Evolutionary conservation across 2,797 vertebrate genomes (phyloP).

Genomic region (Tapera naevia): DNA sequence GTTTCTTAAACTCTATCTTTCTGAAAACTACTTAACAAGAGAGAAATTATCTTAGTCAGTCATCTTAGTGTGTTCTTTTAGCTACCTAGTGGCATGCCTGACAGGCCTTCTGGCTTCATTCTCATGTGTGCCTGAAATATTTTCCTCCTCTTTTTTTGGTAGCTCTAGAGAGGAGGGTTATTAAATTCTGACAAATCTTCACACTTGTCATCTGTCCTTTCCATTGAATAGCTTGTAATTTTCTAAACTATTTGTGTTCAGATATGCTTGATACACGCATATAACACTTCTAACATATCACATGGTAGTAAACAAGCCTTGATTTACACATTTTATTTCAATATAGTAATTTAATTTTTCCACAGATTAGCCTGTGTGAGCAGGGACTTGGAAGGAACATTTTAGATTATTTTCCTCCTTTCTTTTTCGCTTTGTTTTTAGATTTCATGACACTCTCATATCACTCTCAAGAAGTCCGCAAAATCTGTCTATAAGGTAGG

Average conservation of each 20-base stretch:
- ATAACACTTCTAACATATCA: not conserved
- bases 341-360: not conserved
- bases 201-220: not conserved
- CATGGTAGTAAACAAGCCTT: not conserved
- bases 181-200: not conserved
- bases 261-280: not conserved
- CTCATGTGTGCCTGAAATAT: not conserved
- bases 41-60: not conserved
- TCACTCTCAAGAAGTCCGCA: not conserved
- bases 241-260: not conserved
- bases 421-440: not conserved
- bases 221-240: not conserved
- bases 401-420: not conserved
- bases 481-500: not conserved
- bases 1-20: not conserved
- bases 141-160: not conserved
- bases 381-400: not conserved
- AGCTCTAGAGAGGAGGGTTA: not conserved
- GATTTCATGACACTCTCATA: not conserved
- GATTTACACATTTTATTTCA: not conserved
- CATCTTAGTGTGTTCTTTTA: not conserved
- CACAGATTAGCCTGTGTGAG: not conserved
- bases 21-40: not conserved
- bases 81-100: not conserved
- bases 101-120: not conserved